Conservation (phyloP, 2,888 invertebrate species). For the Pimpla rufipes region DNA sequence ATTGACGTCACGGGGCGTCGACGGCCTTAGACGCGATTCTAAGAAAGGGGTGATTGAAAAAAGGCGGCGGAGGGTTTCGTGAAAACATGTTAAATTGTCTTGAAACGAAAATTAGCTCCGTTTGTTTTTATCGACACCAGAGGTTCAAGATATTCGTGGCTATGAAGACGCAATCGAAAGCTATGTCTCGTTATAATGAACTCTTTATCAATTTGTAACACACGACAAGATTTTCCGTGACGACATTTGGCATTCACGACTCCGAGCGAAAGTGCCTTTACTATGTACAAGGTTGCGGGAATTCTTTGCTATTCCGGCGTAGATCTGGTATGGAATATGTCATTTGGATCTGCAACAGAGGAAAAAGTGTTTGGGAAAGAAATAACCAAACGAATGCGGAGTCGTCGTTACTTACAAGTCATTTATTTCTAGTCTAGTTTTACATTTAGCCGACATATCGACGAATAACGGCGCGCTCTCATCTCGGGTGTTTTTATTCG, state of each 20-base stretch:
- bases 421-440: constrained; percentile 63
- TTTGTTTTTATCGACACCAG: too few relatives aligned
- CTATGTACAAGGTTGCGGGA: constrained; percentile 78
- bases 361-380: constrained; percentile 46
- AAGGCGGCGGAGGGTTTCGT: background rate
- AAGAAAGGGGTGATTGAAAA: background rate
- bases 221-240: constrained; percentile 40
- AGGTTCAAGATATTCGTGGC: background rate
- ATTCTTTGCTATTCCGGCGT: constrained; percentile 76
- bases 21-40: background rate
- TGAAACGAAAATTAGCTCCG: background rate
- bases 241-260: constrained; percentile 46
- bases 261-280: constrained; percentile 64
- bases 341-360: constrained; percentile 81
- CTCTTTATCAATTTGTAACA: constrained; percentile 58
- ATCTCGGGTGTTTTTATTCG: constrained; percentile 24
- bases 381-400: constrained; percentile 26
- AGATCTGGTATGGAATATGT: constrained; percentile 70
- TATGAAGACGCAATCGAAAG: constrained; percentile 23
- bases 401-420: constrained; percentile 41
- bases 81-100: background rate
- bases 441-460: constrained; percentile 46
- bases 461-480: constrained; percentile 32
- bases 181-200: constrained; percentile 46
- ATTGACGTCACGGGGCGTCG: background rate